Percentiles rank a stretch among this genome's conserved stretches.
Conservation (phyloP, 2,113 vertebrate species). For the Bos indicus region DNA sequence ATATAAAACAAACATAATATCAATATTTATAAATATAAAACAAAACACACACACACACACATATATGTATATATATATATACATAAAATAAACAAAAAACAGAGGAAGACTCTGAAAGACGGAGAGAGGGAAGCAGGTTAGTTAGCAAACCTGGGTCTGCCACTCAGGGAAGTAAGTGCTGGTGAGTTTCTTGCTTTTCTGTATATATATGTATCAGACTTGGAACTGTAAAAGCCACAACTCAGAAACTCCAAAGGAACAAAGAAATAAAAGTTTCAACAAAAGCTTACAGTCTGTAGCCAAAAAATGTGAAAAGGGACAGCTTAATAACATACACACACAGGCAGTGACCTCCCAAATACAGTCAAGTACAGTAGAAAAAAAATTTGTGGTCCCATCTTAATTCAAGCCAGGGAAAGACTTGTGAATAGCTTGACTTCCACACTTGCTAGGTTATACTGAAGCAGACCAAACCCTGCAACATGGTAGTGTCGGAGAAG, state of each 20-base stretch:
- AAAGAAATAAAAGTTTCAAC: background rate
- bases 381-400: background rate
- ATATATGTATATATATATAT: background rate
- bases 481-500: background rate
- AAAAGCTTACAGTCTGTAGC: background rate
- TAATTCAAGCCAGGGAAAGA: background rate
- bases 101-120: background rate
- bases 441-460: background rate
- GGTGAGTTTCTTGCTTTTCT: background rate
- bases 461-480: background rate
- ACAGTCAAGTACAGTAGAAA: background rate
- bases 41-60: background rate
- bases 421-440: background rate
- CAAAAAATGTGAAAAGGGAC: background rate
- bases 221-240: background rate
- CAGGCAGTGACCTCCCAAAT: background rate
- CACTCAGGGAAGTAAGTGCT: background rate
- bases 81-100: background rate
- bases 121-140: background rate
- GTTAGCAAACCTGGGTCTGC: background rate
- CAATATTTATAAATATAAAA: background rate
- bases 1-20: background rate
- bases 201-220: background rate
- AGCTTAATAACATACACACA: background rate
- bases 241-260: background rate